Evolutionary conservation across 53 echinoderm and acorn worm genomes (phyloP).

Genomic region (Stichopus horrens): DNA sequence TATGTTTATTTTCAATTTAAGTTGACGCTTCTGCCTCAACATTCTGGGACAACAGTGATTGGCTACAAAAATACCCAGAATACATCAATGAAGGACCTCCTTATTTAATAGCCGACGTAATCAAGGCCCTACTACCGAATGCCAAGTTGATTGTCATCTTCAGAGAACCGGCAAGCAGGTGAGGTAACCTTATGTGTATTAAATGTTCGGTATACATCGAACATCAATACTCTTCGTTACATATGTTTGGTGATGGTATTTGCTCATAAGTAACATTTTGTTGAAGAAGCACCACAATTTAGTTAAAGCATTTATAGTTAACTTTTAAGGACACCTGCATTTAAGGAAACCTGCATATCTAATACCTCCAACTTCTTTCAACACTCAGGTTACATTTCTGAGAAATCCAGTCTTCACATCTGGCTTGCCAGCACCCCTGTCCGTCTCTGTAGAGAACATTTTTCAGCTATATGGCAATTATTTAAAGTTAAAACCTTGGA

Average conservation of each 20-base stretch:
- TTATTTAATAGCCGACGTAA: slow-evolving; percentile 51
- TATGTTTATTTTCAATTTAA: not conserved
- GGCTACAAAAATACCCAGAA: slow-evolving; percentile 36
- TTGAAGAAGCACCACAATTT: too few species aligned
- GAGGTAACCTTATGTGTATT: not conserved
- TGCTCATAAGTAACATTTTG: not conserved
- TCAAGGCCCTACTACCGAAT: slow-evolving; percentile 47
- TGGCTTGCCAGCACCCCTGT: too few species aligned
- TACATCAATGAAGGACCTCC: slow-evolving; percentile 25
- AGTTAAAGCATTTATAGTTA: too few species aligned
- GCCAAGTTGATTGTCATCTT: slow-evolving; percentile 56
- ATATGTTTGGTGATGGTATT: not conserved
- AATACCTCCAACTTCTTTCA: too few species aligned
- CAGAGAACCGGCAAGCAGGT: slow-evolving; percentile 54
- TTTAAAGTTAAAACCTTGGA: too few species aligned
- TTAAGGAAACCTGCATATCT: too few species aligned
- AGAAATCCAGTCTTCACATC: too few species aligned
- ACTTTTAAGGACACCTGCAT: too few species aligned
- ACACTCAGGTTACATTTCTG: too few species aligned
- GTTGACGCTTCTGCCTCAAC: slow-evolving; percentile 68
- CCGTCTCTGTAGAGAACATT: too few species aligned
- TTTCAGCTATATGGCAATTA: too few species aligned
- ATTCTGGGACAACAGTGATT: slow-evolving; percentile 54
- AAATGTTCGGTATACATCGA: not conserved
- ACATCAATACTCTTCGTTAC: not conserved